These are phyloP conservation scores for Heliangelus exortis DNA, from an alignment of 2,797 vertebrate genomes.

Conservation along the genomic window DNA sequence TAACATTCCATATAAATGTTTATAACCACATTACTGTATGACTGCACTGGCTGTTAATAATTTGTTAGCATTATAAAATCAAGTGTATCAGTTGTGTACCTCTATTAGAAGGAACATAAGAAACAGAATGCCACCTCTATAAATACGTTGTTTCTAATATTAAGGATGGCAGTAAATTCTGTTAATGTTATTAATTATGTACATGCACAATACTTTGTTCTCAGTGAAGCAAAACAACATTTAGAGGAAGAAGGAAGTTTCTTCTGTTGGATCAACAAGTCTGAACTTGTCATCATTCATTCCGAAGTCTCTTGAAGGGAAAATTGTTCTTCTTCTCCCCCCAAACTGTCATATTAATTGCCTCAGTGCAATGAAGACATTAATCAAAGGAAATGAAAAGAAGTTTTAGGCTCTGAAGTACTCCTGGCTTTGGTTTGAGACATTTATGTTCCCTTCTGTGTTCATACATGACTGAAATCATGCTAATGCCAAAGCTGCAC, in stretches of 20 bases:
- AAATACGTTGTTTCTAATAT: neutral
- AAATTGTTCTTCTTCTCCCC: neutral
- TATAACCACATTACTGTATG: neutral
- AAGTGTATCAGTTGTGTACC: neutral
- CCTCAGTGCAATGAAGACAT: neutral
- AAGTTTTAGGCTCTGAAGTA: neutral
- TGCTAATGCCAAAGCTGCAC: neutral
- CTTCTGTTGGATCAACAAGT: neutral
- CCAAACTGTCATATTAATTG: neutral
- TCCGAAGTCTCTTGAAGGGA: neutral
- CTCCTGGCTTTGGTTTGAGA: neutral
- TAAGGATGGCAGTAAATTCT: neutral
- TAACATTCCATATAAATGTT: neutral
- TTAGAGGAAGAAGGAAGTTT: neutral
- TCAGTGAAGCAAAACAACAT: neutral
- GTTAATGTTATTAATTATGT: neutral
- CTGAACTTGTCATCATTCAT: neutral
- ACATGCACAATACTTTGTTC: neutral
- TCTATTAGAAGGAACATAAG: neutral
- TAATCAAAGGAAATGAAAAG: neutral
- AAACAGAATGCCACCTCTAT: neutral
- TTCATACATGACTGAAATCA: neutral
- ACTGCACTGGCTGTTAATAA: neutral
- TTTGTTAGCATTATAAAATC: neutral
- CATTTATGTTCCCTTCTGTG: neutral